Evolutionary conservation across 2,113 vertebrate species (phyloP).

Genomic region (Onychostruthus taczanowskii): DNA sequence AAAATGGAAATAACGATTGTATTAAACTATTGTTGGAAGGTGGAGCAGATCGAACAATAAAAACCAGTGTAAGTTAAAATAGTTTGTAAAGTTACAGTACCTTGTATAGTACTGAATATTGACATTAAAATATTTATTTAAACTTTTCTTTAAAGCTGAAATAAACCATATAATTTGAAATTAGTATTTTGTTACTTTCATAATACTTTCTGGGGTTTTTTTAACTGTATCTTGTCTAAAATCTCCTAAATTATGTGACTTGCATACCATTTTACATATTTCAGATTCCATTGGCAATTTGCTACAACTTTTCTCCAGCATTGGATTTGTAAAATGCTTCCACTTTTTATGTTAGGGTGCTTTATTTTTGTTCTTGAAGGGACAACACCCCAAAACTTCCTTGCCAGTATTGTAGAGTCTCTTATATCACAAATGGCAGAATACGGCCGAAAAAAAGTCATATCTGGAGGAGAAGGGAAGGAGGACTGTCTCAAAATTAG

Average conservation of each 20-base stretch:
- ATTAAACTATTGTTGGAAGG: constrained; percentile 81
- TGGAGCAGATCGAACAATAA: constrained; percentile 79
- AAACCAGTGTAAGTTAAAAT: constrained; percentile 78
- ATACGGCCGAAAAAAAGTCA: neutral
- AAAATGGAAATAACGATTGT: constrained; percentile 82
- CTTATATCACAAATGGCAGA: neutral
- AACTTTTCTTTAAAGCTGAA: neutral
- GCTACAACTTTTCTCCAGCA: neutral
- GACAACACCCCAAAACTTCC: neutral
- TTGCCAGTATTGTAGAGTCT: neutral
- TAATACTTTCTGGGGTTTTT: neutral
- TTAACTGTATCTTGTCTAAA: neutral
- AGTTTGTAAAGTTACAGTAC: neutral
- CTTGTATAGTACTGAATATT: neutral
- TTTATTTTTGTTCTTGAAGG: neutral
- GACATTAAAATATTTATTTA: neutral
- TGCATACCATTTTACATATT: neutral
- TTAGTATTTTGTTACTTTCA: neutral
- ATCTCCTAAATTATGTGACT: neutral
- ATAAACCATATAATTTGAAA: neutral
- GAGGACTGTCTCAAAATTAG: neutral
- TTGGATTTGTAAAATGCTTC: neutral
- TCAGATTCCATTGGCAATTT: neutral
- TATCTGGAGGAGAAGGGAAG: neutral
- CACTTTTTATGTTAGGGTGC: neutral